Evolutionary conservation across 2,113 vertebrate genomes (phyloP), one percentile per base, ranked within the genome.

Genomic region (Excalfactoria chinensis): DNA sequence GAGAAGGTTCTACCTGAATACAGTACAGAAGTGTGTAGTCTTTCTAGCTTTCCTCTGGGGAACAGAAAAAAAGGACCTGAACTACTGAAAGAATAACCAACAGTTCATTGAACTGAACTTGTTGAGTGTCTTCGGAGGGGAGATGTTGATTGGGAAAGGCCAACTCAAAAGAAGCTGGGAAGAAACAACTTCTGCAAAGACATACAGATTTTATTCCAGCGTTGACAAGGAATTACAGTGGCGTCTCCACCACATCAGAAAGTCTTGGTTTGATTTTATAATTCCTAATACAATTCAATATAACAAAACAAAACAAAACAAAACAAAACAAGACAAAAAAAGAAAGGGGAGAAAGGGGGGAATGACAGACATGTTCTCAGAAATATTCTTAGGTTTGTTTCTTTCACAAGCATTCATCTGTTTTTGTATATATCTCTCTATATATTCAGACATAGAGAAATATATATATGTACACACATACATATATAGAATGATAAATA

Each of bases 1-100:
- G 13, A 76, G 30, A 74, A 67, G 3, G 16, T 3, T 71, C 30
- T 75, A 25, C 25, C 58, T 53, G 56, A 44, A 73, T 84, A 26
- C 9, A 1, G 3, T 49, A 13, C n/a, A 21, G 13, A 34, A 8
- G 2, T 63, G 21, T 1, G 0, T 84, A 20, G 5, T 22, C 12
- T 60, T 48, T 67, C 18, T 16, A 40, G 4, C 53, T 34, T 80
- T 75, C 7, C 17, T 6, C n/a, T 49, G 19, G 30, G 30, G 30
- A 4, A 19, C 13, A 56, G 9, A 26, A 16, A 15, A 23, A 22
- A 35, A 59, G 22, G 21, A 35, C 0, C 66, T 46, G 66, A 43
- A 58, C 3, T 18, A 2, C 25, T 22, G 2, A 46, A 88, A 69
- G 23, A 58, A 32, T 44, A 10, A 35, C 3, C 6, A 30, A 8